These are phyloP conservation scores for Tuberolachnus salignus DNA, from an alignment of 2,888 invertebrate species.

Conservation along the genomic window DNA sequence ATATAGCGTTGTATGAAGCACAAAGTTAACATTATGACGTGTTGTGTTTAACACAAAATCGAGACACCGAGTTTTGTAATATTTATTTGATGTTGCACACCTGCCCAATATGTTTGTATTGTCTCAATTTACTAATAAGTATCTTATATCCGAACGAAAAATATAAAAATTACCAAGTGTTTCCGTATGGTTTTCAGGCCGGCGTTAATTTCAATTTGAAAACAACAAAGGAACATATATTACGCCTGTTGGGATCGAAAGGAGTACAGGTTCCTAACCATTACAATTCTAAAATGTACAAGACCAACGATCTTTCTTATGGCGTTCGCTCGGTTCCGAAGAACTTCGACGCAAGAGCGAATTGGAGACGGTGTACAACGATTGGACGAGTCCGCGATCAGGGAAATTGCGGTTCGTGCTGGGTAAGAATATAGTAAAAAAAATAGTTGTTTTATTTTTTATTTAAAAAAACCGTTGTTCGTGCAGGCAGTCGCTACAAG, in stretches of 20 bases:
- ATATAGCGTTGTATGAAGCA: too few species aligned
- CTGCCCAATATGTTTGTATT: too few species aligned
- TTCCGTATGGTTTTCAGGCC: conserved; percentile 66
- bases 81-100: too few species aligned
- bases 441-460: not conserved
- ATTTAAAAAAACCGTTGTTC: not conserved
- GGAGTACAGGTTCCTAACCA: conserved; percentile 64
- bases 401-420: conserved; percentile 89
- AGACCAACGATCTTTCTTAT: not conserved
- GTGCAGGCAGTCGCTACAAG: conserved; percentile 12
- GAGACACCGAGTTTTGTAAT: too few species aligned
- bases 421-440: conserved; percentile 63
- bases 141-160: too few species aligned
- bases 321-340: conserved; percentile 65
- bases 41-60: too few species aligned
- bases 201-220: conserved; percentile 74
- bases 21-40: too few species aligned
- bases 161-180: too few species aligned
- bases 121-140: too few species aligned
- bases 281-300: not conserved
- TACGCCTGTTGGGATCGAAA: conserved; percentile 71
- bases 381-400: conserved; percentile 82
- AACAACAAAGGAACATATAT: conserved; percentile 69
- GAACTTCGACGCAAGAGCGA: conserved; percentile 77
- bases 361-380: conserved; percentile 85